Percentiles rank a stretch among this genome's conserved stretches.
Evolutionary conservation across 2,113 vertebrate genomes (phyloP).

Genomic region (Ovis aries): DNA sequence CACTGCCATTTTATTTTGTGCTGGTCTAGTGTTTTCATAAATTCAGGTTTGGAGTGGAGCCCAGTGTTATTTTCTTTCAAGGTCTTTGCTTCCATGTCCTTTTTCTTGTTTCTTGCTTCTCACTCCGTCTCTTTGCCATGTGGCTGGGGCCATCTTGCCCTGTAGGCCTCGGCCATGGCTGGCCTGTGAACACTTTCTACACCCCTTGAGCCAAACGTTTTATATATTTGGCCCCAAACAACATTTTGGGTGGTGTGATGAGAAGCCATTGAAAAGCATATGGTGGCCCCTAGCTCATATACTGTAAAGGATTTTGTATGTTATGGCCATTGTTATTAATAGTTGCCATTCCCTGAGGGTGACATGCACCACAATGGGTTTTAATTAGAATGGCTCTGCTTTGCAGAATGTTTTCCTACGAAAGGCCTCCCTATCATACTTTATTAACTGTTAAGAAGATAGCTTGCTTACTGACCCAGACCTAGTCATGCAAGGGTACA

Average conservation of each 20-base stretch:
- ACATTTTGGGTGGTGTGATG: conserved; percentile 27
- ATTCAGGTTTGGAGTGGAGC: conserved; percentile 69
- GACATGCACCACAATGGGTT: background rate
- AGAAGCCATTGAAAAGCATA: conserved; percentile 13
- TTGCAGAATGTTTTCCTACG: background rate
- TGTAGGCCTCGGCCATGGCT: background rate
- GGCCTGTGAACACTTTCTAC: background rate
- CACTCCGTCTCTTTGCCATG: conserved; percentile 52
- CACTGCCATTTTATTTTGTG: conserved; percentile 76
- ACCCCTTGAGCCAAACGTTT: conserved; percentile 20
- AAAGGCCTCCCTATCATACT: background rate
- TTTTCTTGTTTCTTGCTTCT: conserved; percentile 68
- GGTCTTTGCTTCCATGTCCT: conserved; percentile 67
- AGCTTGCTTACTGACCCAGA: background rate
- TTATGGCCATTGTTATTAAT: conserved; percentile 15
- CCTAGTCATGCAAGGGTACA: background rate
- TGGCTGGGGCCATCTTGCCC: background rate
- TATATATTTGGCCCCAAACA: conserved; percentile 29
- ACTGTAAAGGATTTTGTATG: background rate
- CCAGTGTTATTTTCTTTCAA: conserved; percentile 72
- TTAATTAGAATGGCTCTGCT: conserved; percentile 25
- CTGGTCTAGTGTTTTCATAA: conserved; percentile 72
- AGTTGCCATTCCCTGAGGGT: background rate
- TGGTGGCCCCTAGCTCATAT: background rate
- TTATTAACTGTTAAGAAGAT: background rate